Conservation (phyloP, 1,140 invertebrate genomes). For the Bombus confusus region DNA sequence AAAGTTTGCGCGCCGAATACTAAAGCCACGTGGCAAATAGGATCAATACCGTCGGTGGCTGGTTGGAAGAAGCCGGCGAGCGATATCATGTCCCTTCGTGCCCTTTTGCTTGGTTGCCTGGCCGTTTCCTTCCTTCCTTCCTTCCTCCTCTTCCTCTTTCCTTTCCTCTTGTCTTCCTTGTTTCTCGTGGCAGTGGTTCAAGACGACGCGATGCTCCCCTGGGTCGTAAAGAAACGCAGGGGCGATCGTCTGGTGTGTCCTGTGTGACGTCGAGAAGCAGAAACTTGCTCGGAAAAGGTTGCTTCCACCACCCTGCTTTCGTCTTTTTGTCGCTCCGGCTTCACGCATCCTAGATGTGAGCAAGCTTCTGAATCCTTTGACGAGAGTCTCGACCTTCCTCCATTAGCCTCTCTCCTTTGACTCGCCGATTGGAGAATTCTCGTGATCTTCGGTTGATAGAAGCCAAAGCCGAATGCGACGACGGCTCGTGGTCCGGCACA, state of each 20-base stretch:
- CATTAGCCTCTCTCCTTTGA: background rate
- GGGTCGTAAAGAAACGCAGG: slow-evolving; percentile 37
- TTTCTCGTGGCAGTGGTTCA: background rate
- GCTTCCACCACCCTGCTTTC: background rate
- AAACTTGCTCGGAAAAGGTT: background rate
- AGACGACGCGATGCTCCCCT: slow-evolving; percentile 18
- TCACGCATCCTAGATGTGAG: background rate
- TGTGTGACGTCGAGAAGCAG: background rate
- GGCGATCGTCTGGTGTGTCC: slow-evolving; percentile 17
- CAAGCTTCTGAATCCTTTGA: slow-evolving; percentile 20
- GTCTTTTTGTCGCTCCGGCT: background rate
- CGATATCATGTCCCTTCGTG: slow-evolving; percentile 45
- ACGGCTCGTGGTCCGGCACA: background rate
- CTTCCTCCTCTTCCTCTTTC: slow-evolving; percentile 22
- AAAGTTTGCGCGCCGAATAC: slow-evolving; percentile 80
- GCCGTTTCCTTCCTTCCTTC: slow-evolving; percentile 50
- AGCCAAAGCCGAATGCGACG: no score
- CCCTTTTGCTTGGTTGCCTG: slow-evolving; percentile 59
- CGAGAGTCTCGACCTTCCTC: background rate
- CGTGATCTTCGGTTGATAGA: background rate
- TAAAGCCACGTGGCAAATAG: slow-evolving; percentile 79
- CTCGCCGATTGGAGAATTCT: background rate
- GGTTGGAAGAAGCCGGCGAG: slow-evolving; percentile 52
- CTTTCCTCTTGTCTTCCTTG: background rate
- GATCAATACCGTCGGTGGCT: slow-evolving; percentile 73